These are phyloP conservation scores for Busseola fusca DNA, from an alignment of 2,888 invertebrate genomes.

Conservation along the genomic window DNA sequence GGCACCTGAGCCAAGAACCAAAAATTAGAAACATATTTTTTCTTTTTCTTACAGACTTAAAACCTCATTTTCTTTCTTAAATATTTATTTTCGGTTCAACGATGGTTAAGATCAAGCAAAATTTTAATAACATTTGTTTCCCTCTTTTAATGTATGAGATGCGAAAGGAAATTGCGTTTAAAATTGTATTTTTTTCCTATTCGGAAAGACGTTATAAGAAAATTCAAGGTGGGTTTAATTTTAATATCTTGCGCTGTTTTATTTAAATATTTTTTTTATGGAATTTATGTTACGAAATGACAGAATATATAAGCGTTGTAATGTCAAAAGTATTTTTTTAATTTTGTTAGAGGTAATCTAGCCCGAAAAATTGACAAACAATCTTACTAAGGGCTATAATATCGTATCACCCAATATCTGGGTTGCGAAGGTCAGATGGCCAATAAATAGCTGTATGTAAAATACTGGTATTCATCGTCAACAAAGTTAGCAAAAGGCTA, in stretches of 20 bases:
- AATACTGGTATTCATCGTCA: too few relatives aligned
- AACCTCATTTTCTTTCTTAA: conserved; percentile 17
- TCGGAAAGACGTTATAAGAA: conserved; percentile 14
- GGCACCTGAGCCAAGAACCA: conserved; percentile 33
- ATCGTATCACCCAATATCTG: too few relatives aligned
- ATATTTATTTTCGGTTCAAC: conserved; percentile 47
- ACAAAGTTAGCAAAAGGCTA: too few relatives aligned
- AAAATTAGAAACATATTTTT: conserved; percentile 17
- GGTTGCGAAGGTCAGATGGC: too few relatives aligned
- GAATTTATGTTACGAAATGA: not conserved
- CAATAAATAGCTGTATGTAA: too few relatives aligned
- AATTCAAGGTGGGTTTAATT: conserved; percentile 26
- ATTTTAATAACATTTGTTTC: conserved; percentile 39
- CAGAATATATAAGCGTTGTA: not conserved
- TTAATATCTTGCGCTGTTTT: conserved; percentile 27
- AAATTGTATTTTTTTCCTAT: conserved; percentile 8
- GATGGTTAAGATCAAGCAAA: conserved; percentile 34
- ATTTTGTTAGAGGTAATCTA: not conserved
- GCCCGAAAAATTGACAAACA: too few relatives aligned
- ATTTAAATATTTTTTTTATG: not conserved
- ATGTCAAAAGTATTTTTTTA: not conserved
- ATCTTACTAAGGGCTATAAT: too few relatives aligned
- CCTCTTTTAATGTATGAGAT: conserved; percentile 19
- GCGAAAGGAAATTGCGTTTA: conserved; percentile 24
- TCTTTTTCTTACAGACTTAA: conserved; percentile 16